A percentile compares a stretch with the other conserved stretches of the same genome.
These are phyloP conservation scores for Diachasmimorpha longicaudata DNA, from an alignment of 1,140 invertebrate genomes.

Conservation along the genomic window DNA sequence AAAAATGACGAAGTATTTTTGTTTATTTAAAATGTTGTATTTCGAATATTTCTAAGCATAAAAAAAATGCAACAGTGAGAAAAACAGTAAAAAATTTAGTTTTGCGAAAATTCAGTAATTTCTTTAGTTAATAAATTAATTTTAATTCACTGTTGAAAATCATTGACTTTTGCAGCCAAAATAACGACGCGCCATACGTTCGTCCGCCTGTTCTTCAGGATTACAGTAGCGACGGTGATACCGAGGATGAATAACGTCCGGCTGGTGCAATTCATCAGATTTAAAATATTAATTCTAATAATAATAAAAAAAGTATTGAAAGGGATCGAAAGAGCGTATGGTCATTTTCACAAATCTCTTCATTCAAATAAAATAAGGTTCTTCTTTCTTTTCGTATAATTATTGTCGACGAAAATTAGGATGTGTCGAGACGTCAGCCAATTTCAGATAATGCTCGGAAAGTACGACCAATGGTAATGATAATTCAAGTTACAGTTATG, in stretches of 20 bases:
- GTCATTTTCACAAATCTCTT: background rate
- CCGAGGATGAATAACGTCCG: constrained; percentile 78
- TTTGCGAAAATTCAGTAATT: too few species aligned
- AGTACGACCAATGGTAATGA: background rate
- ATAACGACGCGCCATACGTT: constrained; percentile 78
- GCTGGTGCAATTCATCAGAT: constrained; percentile 27
- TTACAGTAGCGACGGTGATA: constrained; percentile 90
- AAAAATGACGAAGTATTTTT: too few species aligned
- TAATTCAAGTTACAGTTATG: too few species aligned
- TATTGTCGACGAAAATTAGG: background rate
- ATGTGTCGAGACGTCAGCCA: background rate
- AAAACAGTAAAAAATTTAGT: too few species aligned
- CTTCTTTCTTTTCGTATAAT: background rate
- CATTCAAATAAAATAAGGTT: background rate
- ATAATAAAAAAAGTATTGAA: constrained; percentile 9
- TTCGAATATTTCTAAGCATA: too few species aligned
- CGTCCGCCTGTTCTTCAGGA: constrained; percentile 70
- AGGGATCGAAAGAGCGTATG: background rate
- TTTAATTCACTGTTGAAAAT: too few species aligned
- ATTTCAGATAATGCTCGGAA: background rate
- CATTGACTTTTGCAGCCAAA: constrained; percentile 70
- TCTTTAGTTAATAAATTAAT: too few species aligned
- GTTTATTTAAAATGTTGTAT: too few species aligned
- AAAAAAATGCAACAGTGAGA: too few species aligned
- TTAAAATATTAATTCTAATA: constrained; percentile 19